A percentile compares a stretch with the other conserved stretches of the same genome.
These are phyloP conservation scores for Neelides folsomi DNA, from an alignment of 2,888 invertebrate species.

Conservation along the genomic window DNA sequence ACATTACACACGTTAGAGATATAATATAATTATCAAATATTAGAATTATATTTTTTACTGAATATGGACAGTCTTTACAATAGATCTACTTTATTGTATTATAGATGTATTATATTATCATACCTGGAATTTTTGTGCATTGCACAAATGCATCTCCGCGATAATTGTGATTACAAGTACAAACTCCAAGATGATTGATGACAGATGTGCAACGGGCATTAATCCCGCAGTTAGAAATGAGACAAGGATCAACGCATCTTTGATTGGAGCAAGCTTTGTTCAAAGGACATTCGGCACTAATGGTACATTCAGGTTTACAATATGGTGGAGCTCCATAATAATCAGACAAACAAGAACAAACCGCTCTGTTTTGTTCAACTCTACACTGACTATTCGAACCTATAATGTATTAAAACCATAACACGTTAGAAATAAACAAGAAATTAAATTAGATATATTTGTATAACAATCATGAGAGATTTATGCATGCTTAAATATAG, in stretches of 20 bases:
- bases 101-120: background rate
- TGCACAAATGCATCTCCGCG: constrained; percentile 46
- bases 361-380: constrained; percentile 19
- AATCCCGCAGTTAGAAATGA: constrained; percentile 44
- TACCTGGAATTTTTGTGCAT: constrained; percentile 15
- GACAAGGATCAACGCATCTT: constrained; percentile 21
- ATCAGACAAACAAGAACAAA: constrained; percentile 22
- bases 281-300: constrained; percentile 46
- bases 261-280: constrained; percentile 45
- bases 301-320: constrained; percentile 50
- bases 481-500: too few relatives aligned
- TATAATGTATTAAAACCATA: too few relatives aligned
- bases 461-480: too few relatives aligned
- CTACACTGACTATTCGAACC: constrained; percentile 23
- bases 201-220: constrained; percentile 69
- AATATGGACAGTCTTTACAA: too few relatives aligned
- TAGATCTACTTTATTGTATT: background rate
- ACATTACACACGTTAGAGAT: too few relatives aligned
- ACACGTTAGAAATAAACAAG: too few relatives aligned
- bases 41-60: too few relatives aligned
- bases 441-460: too few relatives aligned
- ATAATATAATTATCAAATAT: too few relatives aligned
- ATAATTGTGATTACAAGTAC: constrained; percentile 49
- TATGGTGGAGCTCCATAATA: constrained; percentile 45
- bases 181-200: constrained; percentile 59